A percentile compares a stretch with the other conserved stretches of the same genome.
Conservation (phyloP, 2,797 vertebrate species). For the Lacerta agilis region DNA sequence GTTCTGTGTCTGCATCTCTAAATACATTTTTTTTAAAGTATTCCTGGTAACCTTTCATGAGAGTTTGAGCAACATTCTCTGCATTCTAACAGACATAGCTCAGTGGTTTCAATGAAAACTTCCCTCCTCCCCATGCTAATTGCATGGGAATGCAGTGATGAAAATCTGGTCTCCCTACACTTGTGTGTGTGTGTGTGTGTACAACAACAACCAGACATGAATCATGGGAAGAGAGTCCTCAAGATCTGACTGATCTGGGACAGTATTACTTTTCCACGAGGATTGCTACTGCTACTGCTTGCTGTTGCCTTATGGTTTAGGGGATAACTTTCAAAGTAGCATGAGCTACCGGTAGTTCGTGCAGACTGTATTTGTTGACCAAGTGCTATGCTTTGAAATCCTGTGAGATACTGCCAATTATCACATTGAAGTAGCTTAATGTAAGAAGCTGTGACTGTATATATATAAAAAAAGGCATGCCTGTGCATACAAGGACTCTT, state of each 20-base stretch:
- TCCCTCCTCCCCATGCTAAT: background rate
- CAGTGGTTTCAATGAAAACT: background rate
- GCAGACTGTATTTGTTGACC: constrained; percentile 2
- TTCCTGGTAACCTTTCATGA: background rate
- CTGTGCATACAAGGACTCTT: background rate
- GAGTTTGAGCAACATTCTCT: background rate
- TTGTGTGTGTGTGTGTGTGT: no score
- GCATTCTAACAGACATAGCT: background rate
- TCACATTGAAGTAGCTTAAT: background rate
- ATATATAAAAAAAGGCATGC: background rate
- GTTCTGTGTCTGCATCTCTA: background rate
- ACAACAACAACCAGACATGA: no score
- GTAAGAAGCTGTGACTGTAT: accelerated
- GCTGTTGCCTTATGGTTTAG: constrained; percentile 3
- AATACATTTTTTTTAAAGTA: background rate
- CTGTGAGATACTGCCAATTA: background rate
- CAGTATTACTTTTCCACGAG: accelerated
- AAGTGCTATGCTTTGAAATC: constrained; percentile 9
- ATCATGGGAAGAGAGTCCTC: background rate
- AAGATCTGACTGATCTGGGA: background rate
- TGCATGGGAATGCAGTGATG: no score
- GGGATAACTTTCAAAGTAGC: background rate
- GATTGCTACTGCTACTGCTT: background rate
- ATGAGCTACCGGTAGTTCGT: background rate
- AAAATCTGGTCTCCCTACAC: no score